Evolutionary conservation across 2,113 vertebrate species (phyloP).

Genomic region (Dicentrarchus labrax): DNA sequence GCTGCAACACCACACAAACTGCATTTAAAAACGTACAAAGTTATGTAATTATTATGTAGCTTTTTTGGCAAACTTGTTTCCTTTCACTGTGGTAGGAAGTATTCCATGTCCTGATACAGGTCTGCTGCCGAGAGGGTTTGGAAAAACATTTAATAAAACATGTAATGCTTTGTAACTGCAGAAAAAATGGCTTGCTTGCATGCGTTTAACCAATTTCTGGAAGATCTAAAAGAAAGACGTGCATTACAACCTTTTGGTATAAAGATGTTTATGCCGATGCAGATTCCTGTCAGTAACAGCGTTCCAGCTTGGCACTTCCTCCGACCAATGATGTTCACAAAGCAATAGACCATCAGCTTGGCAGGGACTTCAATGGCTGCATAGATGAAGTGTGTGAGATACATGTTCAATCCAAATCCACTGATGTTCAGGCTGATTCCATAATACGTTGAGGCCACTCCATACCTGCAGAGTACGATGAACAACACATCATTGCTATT

Average conservation of each 20-base stretch:
- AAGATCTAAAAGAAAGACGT: not conserved
- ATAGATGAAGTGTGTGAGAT: constrained; percentile 85
- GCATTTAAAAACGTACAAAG: too few species aligned
- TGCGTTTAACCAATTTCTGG: too few species aligned
- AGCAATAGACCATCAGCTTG: constrained; percentile 72
- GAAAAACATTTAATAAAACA: too few species aligned
- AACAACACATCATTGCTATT: not conserved
- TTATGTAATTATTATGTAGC: too few species aligned
- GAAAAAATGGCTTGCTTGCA: too few species aligned
- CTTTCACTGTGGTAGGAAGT: too few species aligned
- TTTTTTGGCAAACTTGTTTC: too few species aligned
- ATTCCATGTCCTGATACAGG: too few species aligned
- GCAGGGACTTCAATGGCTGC: constrained; percentile 80
- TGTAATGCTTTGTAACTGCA: too few species aligned
- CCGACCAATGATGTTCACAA: constrained; percentile 72
- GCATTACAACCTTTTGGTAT: constrained; percentile 75
- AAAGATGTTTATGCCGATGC: constrained; percentile 80
- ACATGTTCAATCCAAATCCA: constrained; percentile 80
- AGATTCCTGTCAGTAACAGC: constrained; percentile 72
- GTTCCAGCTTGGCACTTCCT: constrained; percentile 70
- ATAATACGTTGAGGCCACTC: constrained; percentile 81
- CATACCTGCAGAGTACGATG: constrained; percentile 69
- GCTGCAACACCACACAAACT: too few species aligned
- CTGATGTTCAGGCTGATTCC: constrained; percentile 83
- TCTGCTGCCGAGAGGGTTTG: too few species aligned